Evolutionary conservation across 1,140 invertebrate genomes (phyloP).

Genomic region (Thalassaphorura encarpata): DNA sequence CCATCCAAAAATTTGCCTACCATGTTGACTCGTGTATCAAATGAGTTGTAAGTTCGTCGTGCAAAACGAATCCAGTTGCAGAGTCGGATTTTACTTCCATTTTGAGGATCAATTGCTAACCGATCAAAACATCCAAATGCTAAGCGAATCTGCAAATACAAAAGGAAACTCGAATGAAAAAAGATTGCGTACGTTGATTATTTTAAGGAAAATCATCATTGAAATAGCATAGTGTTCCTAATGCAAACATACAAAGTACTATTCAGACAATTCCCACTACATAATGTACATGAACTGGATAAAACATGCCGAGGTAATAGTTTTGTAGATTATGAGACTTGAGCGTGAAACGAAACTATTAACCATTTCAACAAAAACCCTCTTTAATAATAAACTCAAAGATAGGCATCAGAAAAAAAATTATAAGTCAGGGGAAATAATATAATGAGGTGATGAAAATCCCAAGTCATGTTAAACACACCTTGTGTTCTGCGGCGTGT

Average conservation of each 20-base stretch:
- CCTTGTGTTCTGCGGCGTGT: not conserved
- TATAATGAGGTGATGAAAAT: no score
- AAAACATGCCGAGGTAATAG: not conserved
- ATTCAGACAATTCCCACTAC: not conserved
- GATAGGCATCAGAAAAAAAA: no score
- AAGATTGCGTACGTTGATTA: not conserved
- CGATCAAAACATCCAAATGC: conserved; percentile 25
- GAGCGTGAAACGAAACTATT: no score
- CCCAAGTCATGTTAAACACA: no score
- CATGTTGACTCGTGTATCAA: conserved; percentile 15
- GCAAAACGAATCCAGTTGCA: conserved; percentile 21
- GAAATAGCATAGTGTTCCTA: no score
- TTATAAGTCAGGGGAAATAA: no score
- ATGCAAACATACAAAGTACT: not conserved
- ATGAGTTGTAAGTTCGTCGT: not conserved
- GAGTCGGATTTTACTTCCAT: conserved; percentile 10
- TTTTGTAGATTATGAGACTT: not conserved
- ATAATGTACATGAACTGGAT: not conserved
- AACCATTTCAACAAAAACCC: no score
- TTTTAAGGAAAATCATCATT: no score
- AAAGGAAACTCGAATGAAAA: not conserved
- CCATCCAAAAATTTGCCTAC: conserved; percentile 12
- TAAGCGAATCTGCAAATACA: conserved; percentile 17
- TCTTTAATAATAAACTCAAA: no score
- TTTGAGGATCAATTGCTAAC: conserved; percentile 3